Evolutionary conservation across 2,113 vertebrate genomes (phyloP).

Genomic region (Ammodytes marinus): DNA sequence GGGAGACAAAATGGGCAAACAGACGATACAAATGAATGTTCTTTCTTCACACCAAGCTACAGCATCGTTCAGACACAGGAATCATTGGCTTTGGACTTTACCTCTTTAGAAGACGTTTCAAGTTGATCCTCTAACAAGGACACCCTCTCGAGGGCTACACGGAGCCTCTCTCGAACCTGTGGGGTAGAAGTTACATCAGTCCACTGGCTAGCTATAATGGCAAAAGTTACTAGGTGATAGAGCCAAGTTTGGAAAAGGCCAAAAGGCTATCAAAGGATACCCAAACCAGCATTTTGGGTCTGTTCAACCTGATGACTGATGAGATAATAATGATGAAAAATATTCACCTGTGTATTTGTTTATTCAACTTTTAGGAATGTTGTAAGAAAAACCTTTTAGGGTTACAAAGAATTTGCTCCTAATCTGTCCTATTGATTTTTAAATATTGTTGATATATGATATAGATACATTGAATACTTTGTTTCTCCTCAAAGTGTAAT

Average conservation of each 20-base stretch:
- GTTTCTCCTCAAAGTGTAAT: too few relatives aligned
- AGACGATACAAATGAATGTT: constrained; percentile 17
- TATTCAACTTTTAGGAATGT: background rate
- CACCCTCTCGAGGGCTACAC: constrained; percentile 93
- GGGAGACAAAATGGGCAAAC: constrained; percentile 54
- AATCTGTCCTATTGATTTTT: too few relatives aligned
- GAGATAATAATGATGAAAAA: background rate
- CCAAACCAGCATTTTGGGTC: background rate
- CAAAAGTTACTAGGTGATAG: background rate
- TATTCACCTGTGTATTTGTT: background rate
- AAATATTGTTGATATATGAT: too few relatives aligned
- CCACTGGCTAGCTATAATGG: background rate
- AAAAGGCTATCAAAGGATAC: background rate
- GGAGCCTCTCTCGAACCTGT: constrained; percentile 93
- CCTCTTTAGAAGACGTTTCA: constrained; percentile 92
- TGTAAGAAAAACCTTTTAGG: background rate
- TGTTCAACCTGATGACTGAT: background rate
- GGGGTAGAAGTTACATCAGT: background rate
- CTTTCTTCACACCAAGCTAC: background rate
- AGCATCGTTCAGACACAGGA: background rate
- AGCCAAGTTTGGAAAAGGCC: background rate
- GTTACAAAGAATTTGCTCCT: too few relatives aligned
- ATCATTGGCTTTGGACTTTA: constrained; percentile 31
- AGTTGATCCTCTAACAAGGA: constrained; percentile 93
- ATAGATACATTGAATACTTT: too few relatives aligned